A percentile compares a stretch with the other conserved stretches of the same genome.
phyloP scores from a whole-genome alignment of 2,888 invertebrate genomes.

The Lordiphosa fenestrarum region DNA sequence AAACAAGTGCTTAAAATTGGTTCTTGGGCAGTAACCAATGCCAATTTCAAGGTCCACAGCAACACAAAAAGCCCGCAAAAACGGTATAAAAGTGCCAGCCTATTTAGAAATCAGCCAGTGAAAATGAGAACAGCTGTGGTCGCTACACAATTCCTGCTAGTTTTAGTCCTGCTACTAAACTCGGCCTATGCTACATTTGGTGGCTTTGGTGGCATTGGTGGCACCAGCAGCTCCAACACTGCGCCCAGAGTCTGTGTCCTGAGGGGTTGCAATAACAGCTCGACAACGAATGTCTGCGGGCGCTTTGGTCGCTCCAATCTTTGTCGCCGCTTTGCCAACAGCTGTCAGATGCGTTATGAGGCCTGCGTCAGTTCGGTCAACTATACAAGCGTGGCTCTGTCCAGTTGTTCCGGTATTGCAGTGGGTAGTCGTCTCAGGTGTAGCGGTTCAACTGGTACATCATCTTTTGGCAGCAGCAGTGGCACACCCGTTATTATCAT shows the following conservation, averaged over 20 bases:
- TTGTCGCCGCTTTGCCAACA: slow-evolving; percentile 48
- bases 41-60: slow-evolving; percentile 4
- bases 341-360: slow-evolving; percentile 37
- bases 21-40: slow-evolving; percentile 12
- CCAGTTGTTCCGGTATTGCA: slow-evolving; percentile 33
- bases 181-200: neutral
- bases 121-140: slow-evolving; percentile 41
- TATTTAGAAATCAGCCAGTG: neutral
- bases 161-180: slow-evolving; percentile 23
- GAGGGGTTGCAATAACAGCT: slow-evolving; percentile 23
- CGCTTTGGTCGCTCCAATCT: slow-evolving; percentile 49
- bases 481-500: slow-evolving; percentile 40
- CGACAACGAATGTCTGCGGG: slow-evolving; percentile 34
- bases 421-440: slow-evolving; percentile 41
- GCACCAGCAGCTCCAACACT: slow-evolving; percentile 6
- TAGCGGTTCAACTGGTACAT: slow-evolving; percentile 8
- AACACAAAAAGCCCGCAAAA: neutral
- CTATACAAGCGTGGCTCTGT: slow-evolving; percentile 29
- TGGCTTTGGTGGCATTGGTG: neutral
- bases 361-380: slow-evolving; percentile 20
- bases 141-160: slow-evolving; percentile 31
- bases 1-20: slow-evolving; percentile 5
- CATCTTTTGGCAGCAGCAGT: slow-evolving; percentile 17
- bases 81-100: slow-evolving; percentile 26
- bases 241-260: slow-evolving; percentile 39